Evolutionary conservation across 2,113 vertebrate genomes (phyloP).

Genomic region (Spilogale gracilis): DNA sequence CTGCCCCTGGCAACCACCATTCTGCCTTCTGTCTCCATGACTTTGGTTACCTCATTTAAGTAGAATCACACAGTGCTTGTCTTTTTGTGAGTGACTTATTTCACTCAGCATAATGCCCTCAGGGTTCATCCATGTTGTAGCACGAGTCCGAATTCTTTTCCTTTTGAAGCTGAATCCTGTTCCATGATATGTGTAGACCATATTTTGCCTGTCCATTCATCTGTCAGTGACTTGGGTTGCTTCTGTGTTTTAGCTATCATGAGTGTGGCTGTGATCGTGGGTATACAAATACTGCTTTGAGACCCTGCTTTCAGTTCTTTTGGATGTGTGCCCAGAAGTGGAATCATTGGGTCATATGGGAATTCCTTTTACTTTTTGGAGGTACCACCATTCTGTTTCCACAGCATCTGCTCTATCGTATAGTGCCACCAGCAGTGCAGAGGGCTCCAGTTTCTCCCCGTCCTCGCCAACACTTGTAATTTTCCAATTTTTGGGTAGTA

Average conservation of each 20-base stretch:
- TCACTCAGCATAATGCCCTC: neutral
- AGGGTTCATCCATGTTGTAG: neutral
- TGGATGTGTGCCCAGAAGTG: neutral
- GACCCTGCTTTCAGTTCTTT: neutral
- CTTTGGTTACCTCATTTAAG: neutral
- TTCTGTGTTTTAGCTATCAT: neutral
- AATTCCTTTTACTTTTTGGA: neutral
- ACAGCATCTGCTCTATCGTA: neutral
- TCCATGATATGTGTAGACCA: neutral
- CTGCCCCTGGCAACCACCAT: neutral
- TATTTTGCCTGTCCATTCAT: neutral
- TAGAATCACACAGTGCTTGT: neutral
- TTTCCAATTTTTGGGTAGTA: neutral
- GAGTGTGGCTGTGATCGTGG: neutral
- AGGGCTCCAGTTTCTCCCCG: neutral
- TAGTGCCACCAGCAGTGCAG: neutral
- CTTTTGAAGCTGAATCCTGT: neutral
- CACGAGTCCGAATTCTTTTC: neutral
- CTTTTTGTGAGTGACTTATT: neutral
- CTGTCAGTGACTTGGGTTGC: neutral
- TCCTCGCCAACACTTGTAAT: neutral
- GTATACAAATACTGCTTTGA: neutral
- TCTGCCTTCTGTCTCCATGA: neutral
- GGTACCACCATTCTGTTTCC: neutral
- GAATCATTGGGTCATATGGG: neutral